Percentiles rank a stretch among this genome's conserved stretches.
Conservation (phyloP, 2,797 vertebrate species). For the Cyprinella venusta region DNA sequence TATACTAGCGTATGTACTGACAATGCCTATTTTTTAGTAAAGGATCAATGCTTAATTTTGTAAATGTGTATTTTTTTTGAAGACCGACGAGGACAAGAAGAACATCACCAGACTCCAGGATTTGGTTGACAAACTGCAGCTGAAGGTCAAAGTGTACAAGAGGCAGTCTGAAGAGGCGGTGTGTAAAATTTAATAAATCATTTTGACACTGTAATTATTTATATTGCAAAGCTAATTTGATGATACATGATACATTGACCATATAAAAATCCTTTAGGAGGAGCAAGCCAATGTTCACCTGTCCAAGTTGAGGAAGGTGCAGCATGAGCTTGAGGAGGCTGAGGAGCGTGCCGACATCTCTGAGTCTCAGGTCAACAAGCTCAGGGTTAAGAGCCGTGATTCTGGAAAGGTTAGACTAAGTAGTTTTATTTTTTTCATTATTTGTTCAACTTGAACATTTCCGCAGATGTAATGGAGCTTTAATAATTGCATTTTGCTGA, state of each 20-base stretch:
- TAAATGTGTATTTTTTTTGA: not conserved
- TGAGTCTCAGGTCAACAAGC: slow-evolving; percentile 33
- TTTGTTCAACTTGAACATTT: not conserved
- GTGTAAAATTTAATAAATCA: not conserved
- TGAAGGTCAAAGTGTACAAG: slow-evolving; percentile 21
- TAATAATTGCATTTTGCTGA: not conserved
- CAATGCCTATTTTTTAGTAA: not conserved
- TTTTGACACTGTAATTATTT: not conserved
- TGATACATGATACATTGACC: not conserved
- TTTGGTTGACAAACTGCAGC: slow-evolving; percentile 18
- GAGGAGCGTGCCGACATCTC: slow-evolving; percentile 29
- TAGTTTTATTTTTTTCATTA: not conserved
- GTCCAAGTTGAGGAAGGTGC: slow-evolving; percentile 36
- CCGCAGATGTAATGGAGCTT: not conserved
- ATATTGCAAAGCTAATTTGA: not conserved
- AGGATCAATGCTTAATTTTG: not conserved
- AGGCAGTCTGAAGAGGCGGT: slow-evolving; percentile 14
- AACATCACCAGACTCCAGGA: slow-evolving; percentile 11
- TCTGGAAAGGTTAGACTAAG: slow-evolving; percentile 11
- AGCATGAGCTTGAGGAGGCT: slow-evolving; percentile 30
- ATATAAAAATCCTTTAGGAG: not conserved
- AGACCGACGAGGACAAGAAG: slow-evolving; percentile 38
- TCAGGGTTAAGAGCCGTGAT: slow-evolving; percentile 7
- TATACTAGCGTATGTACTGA: not conserved
- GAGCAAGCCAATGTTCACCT: not conserved